Conservation (phyloP, 2,888 invertebrate genomes). For the Eupithecia abbreviata region DNA sequence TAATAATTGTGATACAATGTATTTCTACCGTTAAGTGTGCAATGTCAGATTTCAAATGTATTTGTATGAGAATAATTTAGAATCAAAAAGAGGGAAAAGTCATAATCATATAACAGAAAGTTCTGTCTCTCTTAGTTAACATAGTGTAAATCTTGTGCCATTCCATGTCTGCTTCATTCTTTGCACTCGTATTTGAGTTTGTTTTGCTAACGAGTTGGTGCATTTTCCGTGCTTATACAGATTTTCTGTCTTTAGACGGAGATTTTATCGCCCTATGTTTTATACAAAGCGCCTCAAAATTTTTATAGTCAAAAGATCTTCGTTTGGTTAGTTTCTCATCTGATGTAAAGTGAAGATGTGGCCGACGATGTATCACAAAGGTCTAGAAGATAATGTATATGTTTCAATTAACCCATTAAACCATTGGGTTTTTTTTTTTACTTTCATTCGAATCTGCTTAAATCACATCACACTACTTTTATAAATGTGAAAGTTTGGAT, state of each 20-base stretch:
- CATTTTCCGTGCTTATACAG: conserved; percentile 1
- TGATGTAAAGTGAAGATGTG: too few relatives aligned
- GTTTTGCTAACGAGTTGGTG: conserved; percentile 10
- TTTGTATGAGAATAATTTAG: too few relatives aligned
- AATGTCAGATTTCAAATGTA: too few relatives aligned
- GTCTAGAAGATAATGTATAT: not conserved
- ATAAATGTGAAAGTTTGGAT: too few relatives aligned
- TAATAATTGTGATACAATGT: too few relatives aligned
- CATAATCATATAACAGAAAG: not conserved
- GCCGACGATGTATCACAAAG: too few relatives aligned
- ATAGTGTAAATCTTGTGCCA: not conserved
- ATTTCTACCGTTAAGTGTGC: too few relatives aligned
- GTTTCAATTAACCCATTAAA: not conserved
- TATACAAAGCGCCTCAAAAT: not conserved
- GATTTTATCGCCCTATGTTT: not conserved
- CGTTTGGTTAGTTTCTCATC: too few relatives aligned
- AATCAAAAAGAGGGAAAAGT: not conserved
- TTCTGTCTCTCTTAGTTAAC: not conserved
- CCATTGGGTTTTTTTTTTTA: too few relatives aligned
- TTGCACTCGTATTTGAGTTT: conserved; percentile 10
- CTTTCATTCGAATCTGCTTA: too few relatives aligned
- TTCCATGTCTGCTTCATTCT: conserved; percentile 6
- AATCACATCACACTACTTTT: too few relatives aligned
- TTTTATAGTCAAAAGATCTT: too few relatives aligned
- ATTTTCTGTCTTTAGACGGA: not conserved